Conservation (phyloP, 2,888 invertebrate species). For the Thecocarcelia acutangulata region DNA sequence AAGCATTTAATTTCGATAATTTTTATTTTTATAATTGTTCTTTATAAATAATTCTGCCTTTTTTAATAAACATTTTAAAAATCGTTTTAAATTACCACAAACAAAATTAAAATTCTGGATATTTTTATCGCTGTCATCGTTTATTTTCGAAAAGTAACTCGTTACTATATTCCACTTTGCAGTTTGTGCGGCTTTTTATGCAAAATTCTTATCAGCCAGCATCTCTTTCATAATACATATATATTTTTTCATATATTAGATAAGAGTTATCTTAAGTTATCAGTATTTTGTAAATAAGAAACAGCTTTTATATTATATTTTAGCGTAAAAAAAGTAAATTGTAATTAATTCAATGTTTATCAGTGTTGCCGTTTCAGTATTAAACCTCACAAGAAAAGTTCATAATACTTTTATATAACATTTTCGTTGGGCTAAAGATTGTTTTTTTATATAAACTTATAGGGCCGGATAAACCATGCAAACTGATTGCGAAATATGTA, state of each 20-base stretch:
- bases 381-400: too few relatives aligned
- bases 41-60: not conserved
- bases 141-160: constrained; percentile 78
- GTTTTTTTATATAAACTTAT: too few relatives aligned
- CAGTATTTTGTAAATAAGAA: constrained; percentile 31
- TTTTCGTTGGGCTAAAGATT: too few relatives aligned
- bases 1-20: constrained; percentile 45
- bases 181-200: constrained; percentile 75
- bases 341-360: constrained; percentile 69
- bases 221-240: not conserved
- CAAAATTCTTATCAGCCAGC: constrained; percentile 70
- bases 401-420: too few relatives aligned
- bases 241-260: constrained; percentile 9
- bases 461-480: too few relatives aligned
- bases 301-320: constrained; percentile 28
- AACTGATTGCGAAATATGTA: too few relatives aligned
- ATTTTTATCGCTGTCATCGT: constrained; percentile 79
- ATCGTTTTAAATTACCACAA: constrained; percentile 78
- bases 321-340: constrained; percentile 52
- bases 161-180: constrained; percentile 76
- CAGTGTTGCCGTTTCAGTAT: constrained; percentile 10
- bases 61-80: constrained; percentile 6
- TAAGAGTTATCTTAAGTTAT: constrained; percentile 56
- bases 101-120: constrained; percentile 77
- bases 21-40: not conserved